Evolutionary conservation across 2,888 invertebrate genomes (phyloP).

Genomic region (Proisotoma minuta): DNA sequence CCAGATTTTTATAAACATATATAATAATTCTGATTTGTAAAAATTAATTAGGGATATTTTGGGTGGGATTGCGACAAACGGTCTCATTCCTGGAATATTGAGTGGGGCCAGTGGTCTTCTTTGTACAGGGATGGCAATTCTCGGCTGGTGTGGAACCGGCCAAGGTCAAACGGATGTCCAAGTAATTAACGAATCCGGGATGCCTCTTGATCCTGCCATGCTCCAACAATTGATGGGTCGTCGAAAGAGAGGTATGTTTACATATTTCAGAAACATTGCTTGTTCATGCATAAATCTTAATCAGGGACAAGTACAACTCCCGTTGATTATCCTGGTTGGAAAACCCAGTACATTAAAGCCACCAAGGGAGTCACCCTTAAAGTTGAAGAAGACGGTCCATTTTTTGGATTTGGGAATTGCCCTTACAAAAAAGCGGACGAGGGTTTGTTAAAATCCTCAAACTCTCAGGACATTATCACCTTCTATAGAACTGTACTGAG

Average conservation of each 20-base stretch:
- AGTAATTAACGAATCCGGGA: background rate
- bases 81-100: background rate
- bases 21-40: no score
- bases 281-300: background rate
- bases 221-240: background rate
- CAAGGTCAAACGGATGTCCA: background rate
- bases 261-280: background rate
- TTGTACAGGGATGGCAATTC: background rate
- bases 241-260: background rate
- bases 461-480: slow-evolving; percentile 1
- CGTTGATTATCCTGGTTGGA: slow-evolving; percentile 16
- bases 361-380: background rate
- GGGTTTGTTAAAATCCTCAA: background rate
- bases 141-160: background rate
- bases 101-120: background rate
- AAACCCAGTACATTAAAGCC: slow-evolving; percentile 10
- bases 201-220: background rate
- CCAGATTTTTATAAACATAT: background rate
- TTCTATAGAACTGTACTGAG: slow-evolving; percentile 6
- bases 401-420: slow-evolving; percentile 18
- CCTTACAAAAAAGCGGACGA: background rate
- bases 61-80: background rate
- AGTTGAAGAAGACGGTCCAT: background rate
- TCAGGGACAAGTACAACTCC: background rate
- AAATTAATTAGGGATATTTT: background rate